phyloP scores from a whole-genome alignment of 37 sponge, comb jelly and placozoan species.

The Oopsacas minuta region DNA sequence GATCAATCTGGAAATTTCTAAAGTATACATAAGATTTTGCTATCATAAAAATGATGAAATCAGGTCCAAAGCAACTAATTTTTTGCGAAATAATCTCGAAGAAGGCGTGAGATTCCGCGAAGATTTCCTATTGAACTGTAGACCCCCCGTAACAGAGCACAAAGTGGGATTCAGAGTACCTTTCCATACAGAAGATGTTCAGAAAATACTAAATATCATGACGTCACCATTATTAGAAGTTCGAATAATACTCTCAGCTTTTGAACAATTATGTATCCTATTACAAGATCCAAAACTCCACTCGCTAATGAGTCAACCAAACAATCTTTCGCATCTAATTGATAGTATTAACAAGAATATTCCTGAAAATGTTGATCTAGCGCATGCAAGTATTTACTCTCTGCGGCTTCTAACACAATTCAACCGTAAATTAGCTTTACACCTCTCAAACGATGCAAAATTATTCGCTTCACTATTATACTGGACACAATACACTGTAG shows the following conservation, averaged over 20 bases:
- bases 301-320: not conserved
- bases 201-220: not conserved
- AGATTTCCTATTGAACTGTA: not conserved
- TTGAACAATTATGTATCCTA: not conserved
- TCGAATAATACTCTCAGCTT: not conserved
- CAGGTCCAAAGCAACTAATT: not conserved
- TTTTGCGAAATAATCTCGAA: not conserved
- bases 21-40: not conserved
- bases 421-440: not conserved
- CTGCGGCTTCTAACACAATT: conserved; percentile 5
- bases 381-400: conserved; percentile 5
- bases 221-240: not conserved
- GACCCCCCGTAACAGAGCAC: not conserved
- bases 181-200: not conserved
- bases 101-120: not conserved
- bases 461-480: not conserved
- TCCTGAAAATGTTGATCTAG: not conserved
- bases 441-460: not conserved
- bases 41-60: conserved; percentile 11
- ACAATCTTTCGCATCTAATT: not conserved
- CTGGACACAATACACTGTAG: not conserved
- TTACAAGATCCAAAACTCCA: conserved; percentile 15
- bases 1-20: not conserved
- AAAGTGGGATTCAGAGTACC: not conserved
- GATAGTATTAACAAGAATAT: not conserved